phyloP scores from a whole-genome alignment of 2,797 vertebrate genomes.

The Percopsis omiscomaycus region DNA sequence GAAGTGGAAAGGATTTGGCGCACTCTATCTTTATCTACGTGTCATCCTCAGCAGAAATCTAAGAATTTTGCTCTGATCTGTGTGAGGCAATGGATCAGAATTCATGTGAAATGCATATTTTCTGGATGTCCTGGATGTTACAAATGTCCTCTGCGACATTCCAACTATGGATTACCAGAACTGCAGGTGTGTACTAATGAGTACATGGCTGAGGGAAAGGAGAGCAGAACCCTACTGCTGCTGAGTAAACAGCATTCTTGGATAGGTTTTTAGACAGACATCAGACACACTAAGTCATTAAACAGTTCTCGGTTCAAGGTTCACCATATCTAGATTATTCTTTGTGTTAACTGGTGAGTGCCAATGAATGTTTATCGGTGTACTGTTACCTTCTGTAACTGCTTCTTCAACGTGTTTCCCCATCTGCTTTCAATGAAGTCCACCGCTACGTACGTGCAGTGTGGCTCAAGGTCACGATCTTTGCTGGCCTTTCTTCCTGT shows the following conservation, averaged over 20 bases:
- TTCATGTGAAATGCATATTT: slow-evolving; percentile 46
- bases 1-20: slow-evolving; percentile 36
- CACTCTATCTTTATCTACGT: slow-evolving; percentile 47
- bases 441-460: neutral
- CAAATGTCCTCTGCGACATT: slow-evolving; percentile 49
- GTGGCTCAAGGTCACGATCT: slow-evolving; percentile 52
- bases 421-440: slow-evolving; percentile 11
- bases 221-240: neutral
- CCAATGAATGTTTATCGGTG: too few relatives aligned
- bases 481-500: slow-evolving; percentile 30
- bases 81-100: slow-evolving; percentile 35
- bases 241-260: too few relatives aligned
- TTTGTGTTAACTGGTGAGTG: too few relatives aligned
- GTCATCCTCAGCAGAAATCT: slow-evolving; percentile 43
- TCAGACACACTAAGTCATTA: too few relatives aligned
- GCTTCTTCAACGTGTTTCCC: neutral
- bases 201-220: slow-evolving; percentile 25
- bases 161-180: slow-evolving; percentile 41
- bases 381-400: neutral
- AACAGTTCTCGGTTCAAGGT: too few relatives aligned
- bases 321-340: too few relatives aligned
- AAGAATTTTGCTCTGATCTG: slow-evolving; percentile 44
- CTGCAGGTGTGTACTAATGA: slow-evolving; percentile 56
- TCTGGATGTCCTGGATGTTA: slow-evolving; percentile 37
- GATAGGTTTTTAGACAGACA: too few relatives aligned